phyloP scores from a whole-genome alignment of 2,113 vertebrate genomes.

The Peromyscus leucopus region DNA sequence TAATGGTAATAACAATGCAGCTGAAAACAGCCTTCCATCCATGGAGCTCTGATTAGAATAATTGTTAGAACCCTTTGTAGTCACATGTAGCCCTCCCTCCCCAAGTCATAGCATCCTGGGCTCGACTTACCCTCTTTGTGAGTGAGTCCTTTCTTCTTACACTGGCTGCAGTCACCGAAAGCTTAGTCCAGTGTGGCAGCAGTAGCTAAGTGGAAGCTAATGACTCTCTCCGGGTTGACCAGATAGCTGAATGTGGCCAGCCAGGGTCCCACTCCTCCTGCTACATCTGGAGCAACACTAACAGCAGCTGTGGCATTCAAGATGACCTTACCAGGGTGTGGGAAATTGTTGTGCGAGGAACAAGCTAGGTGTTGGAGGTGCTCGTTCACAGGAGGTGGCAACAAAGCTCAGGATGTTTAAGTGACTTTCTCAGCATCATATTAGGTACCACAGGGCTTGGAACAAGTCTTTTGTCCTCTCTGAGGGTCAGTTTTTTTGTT shows the following conservation, averaged over 20 bases:
- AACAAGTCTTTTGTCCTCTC: neutral
- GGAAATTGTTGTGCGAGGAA: neutral
- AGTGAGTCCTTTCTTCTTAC: neutral
- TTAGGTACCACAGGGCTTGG: neutral
- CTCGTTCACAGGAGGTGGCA: neutral
- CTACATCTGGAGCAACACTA: accelerated
- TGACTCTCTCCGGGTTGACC: neutral
- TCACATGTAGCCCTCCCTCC: neutral
- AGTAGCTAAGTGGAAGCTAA: conserved; percentile 2
- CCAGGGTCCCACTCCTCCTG: neutral
- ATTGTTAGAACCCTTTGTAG: neutral
- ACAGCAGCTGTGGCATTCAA: neutral
- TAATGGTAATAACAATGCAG: neutral
- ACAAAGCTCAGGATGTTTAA: neutral
- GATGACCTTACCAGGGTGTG: neutral
- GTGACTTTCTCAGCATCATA: neutral
- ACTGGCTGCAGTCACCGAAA: neutral
- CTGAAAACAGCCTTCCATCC: neutral
- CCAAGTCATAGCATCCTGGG: neutral
- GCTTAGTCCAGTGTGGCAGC: neutral
- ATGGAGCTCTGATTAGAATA: neutral
- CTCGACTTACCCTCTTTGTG: neutral
- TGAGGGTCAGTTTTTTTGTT: neutral
- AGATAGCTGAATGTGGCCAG: conserved; percentile 3
- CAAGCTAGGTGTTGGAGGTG: neutral